Conservation (phyloP, 2,888 invertebrate species). For the Salticus scenicus region DNA sequence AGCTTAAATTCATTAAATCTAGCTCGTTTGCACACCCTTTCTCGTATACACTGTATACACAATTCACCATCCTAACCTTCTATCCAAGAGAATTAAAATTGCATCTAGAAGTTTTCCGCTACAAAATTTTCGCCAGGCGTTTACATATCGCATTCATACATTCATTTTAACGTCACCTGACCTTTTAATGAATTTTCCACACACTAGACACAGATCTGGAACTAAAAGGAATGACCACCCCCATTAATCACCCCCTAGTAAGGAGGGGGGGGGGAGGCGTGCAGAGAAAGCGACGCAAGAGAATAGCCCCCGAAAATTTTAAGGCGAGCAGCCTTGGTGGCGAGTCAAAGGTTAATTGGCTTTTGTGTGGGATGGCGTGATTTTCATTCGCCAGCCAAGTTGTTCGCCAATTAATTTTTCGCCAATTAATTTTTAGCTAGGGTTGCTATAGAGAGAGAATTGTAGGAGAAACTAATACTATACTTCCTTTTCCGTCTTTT, state of each 20-base stretch:
- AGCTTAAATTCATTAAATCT: conserved; percentile 2
- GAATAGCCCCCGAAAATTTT: conserved; percentile 48
- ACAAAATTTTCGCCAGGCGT: background rate
- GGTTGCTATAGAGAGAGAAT: background rate
- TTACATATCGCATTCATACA: conserved; percentile 45
- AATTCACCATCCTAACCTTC: background rate
- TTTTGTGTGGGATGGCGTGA: conserved; percentile 53
- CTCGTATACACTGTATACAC: background rate
- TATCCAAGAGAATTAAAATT: conserved; percentile 11
- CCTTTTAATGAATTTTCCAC: conserved; percentile 66
- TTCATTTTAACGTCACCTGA: conserved; percentile 46
- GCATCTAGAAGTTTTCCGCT: background rate
- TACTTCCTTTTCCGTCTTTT: background rate
- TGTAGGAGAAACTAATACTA: background rate
- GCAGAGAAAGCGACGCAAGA: background rate
- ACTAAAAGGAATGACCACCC: conserved; percentile 62
- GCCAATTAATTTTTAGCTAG: conserved; percentile 46
- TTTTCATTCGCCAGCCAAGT: conserved; percentile 49
- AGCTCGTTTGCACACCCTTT: background rate
- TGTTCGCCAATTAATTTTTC: conserved; percentile 67
- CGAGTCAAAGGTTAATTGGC: conserved; percentile 40
- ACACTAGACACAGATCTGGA: conserved; percentile 6
- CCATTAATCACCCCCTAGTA: conserved; percentile 60
- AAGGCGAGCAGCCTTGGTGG: conserved; percentile 41
- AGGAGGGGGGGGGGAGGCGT: conserved; percentile 1